Evolutionary conservation across 2,888 invertebrate species (phyloP), one percentile per base, ranked within the genome.

Genomic region (Agrotis segetum): DNA sequence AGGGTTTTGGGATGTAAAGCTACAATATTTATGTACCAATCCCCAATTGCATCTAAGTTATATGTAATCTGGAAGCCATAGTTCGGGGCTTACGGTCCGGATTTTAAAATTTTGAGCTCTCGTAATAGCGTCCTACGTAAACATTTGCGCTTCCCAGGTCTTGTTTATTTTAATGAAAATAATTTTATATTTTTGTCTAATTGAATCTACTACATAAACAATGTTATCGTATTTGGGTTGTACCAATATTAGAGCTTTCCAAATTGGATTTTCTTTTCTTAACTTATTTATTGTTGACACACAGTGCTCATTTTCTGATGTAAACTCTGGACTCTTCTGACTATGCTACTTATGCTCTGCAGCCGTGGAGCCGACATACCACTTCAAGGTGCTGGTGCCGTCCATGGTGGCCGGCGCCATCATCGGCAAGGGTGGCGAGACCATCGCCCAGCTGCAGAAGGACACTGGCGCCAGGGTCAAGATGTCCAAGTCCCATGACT

Each of bases 401-500:
- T 98, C 99, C 82, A 98, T 98, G 96, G 99, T 99, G 87, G 99
- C 99, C 71, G 99, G 99, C 84, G 99, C 99, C 94, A 99, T 99
- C 93, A 99, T 99, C 96, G 99, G 99, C 90, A 99, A 99, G 96
- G 99, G 99, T 59, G 99, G 99, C 85, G 99, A 99, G 96, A 99
- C 99, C 73, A 99, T 99, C 95, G 99, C 99, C 88, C 99, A 99
- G 92, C 97, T 99, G 90, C 99, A 99, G 96, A 99, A 99, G 96
- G 99, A 99, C 94, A 98, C 99, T 67, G 99, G 99, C 87, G 99
- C 99, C 88, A 97, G 99, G 89, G 99, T 99, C 87, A 99, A 99
- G 97, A 99, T 99, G 99, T 99, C 99, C 89, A 99, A 99, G 96
- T 99, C 99, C 67, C 99, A 99, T 92, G 99, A 99, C 94, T 99